Percentiles rank a stretch among this genome's conserved stretches.
These are phyloP conservation scores for Cnemophilus loriae DNA, from an alignment of 2,113 vertebrate genomes.

Conservation along the genomic window DNA sequence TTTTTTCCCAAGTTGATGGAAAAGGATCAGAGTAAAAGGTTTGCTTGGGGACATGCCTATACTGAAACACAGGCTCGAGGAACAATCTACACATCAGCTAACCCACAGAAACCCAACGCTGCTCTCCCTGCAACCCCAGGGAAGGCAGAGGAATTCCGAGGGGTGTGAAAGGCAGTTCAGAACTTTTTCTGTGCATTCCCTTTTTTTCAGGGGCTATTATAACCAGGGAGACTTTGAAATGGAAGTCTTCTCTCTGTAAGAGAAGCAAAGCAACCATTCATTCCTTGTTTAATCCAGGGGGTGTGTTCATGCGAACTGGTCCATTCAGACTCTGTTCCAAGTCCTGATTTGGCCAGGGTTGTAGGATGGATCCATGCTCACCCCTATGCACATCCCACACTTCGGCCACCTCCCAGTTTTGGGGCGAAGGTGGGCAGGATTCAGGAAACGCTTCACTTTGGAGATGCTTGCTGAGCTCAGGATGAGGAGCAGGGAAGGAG, in stretches of 20 bases:
- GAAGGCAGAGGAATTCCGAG: constrained; percentile 15
- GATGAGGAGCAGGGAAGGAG: not conserved
- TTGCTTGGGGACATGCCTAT: constrained; percentile 4
- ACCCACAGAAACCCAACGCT: not conserved
- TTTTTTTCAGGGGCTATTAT: not conserved
- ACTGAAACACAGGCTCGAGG: not conserved
- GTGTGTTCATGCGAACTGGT: not conserved
- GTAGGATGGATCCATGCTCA: not conserved
- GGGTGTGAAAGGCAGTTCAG: not conserved
- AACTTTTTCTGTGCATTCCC: not conserved
- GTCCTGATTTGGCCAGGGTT: not conserved
- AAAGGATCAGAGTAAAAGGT: constrained; percentile 27
- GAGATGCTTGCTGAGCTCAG: not conserved
- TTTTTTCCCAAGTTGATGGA: not conserved
- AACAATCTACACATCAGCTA: not conserved
- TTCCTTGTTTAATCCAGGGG: not conserved
- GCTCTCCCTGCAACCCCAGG: not conserved
- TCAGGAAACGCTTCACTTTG: not conserved
- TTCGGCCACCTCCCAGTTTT: not conserved
- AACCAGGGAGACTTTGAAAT: not conserved
- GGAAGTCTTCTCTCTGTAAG: not conserved
- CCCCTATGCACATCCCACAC: not conserved
- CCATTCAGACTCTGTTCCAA: not conserved
- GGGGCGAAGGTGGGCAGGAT: not conserved
- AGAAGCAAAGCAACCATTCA: not conserved